Evolutionary conservation across 1,140 invertebrate species (phyloP).

Genomic region (Ceratina japonica): DNA sequence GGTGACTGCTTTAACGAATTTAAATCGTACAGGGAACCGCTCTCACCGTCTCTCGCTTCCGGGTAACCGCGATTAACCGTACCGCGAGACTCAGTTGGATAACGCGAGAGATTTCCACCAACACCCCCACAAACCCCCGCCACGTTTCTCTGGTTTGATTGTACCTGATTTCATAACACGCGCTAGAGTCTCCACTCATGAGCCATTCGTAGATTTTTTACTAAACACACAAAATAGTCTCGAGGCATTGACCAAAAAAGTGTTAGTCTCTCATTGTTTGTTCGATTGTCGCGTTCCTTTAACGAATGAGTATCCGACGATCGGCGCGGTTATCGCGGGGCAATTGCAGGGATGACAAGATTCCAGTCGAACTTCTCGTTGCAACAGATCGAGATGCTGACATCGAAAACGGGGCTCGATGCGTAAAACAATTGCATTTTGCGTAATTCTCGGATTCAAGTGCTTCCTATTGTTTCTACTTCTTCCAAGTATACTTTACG

Average conservation of each 20-base stretch:
- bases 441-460: slow-evolving; percentile 4
- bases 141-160: too few relatives aligned
- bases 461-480: slow-evolving; percentile 40
- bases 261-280: too few relatives aligned
- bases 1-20: slow-evolving; percentile 56
- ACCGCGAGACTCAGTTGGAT: not conserved
- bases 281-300: too few relatives aligned
- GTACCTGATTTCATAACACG: too few relatives aligned
- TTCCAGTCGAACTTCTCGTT: not conserved
- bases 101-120: too few relatives aligned
- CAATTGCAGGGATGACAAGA: slow-evolving; percentile 24
- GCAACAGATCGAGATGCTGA: not conserved
- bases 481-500: slow-evolving; percentile 24
- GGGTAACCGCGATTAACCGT: slow-evolving; percentile 5
- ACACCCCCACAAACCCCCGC: too few relatives aligned
- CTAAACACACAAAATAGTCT: too few relatives aligned
- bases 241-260: too few relatives aligned
- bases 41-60: slow-evolving; percentile 12
- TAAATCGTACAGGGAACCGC: slow-evolving; percentile 22
- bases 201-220: too few relatives aligned
- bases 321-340: slow-evolving; percentile 16
- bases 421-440: not conserved
- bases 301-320: too few relatives aligned
- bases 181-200: too few relatives aligned
- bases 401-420: not conserved